Conservation (phyloP, 2,888 invertebrate species). For the Drosophila barbarae region DNA sequence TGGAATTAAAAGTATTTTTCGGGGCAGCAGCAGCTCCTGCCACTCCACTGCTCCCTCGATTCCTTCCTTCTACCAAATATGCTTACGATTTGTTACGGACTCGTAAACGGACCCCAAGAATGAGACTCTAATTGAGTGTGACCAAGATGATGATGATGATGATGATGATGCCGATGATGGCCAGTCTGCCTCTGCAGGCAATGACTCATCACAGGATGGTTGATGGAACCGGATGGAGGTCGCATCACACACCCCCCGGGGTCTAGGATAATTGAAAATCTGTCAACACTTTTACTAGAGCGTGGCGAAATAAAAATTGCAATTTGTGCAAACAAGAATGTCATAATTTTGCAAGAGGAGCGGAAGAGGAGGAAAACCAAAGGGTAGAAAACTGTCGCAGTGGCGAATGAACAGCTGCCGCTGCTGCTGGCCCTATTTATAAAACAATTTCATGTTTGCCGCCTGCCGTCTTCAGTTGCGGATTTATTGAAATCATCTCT, state of each 20-base stretch:
- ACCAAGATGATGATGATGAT: slow-evolving; percentile 7
- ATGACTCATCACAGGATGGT: slow-evolving; percentile 19
- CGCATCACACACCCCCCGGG: slow-evolving; percentile 15
- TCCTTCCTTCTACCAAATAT: slow-evolving; percentile 1
- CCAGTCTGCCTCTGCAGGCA: slow-evolving; percentile 8
- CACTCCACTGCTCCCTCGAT: not conserved
- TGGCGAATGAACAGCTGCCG: slow-evolving; percentile 41
- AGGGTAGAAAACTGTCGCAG: slow-evolving; percentile 39
- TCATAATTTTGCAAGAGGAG: slow-evolving; percentile 49
- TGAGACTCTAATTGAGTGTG: slow-evolving; percentile 66
- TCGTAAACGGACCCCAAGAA: slow-evolving; percentile 50
- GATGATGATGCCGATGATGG: slow-evolving; percentile 20
- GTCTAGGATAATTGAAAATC: slow-evolving; percentile 68
- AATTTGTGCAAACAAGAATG: slow-evolving; percentile 46
- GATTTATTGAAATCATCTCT: slow-evolving; percentile 65
- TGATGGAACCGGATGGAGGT: slow-evolving; percentile 27
- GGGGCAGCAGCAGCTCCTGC: not conserved
- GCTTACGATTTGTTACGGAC: slow-evolving; percentile 22
- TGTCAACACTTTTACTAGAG: slow-evolving; percentile 72
- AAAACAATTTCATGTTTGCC: slow-evolving; percentile 28
- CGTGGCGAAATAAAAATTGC: slow-evolving; percentile 61
- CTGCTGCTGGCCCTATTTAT: slow-evolving; percentile 35
- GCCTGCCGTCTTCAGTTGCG: slow-evolving; percentile 35
- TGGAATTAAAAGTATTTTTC: slow-evolving; percentile 48
- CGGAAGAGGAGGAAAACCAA: not conserved